Evolutionary conservation across 2,888 invertebrate species (phyloP), one percentile per base, ranked within the genome.

Genomic region (Cerceris ruficornis): DNA sequence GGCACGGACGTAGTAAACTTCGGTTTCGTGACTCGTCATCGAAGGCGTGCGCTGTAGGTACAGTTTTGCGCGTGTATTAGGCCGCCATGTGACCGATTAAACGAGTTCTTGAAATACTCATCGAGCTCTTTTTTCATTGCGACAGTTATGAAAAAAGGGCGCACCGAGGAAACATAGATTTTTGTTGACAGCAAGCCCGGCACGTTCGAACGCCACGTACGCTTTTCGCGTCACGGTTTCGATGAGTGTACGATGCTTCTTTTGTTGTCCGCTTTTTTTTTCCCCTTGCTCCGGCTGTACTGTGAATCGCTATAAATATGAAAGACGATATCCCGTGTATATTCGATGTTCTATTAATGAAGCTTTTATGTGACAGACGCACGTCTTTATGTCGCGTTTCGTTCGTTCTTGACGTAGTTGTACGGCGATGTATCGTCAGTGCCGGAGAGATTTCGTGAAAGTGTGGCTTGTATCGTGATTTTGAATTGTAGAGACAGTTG

Each of bases 11-110:
- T 49, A 54, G 69, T 59, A 67, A 81, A 69, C 55, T 64, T 54
- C 9, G 41, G 15, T 59, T 59, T 60, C n/a, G 58, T 43, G 41
- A 28, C 65, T 68, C 57, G 14, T 80, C 43, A 11, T 77, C 52
- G 43, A 65, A 81, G 64, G 67, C 67, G 72, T 77, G 72, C 69
- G 64, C 61, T 62, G 7, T 68, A 42, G 17, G 42, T 15, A 50
- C 15, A 52, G 69, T 81, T 81, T 69, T 60, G n/a, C 43, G 54
- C 64, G 65, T 61, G 57, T 15, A 72, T 28, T 55, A 57, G 42
- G 54, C 61, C 73, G 60, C 70, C 75, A 73, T 78, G 75, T 73
- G 78, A 81, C 75, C 50, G 14, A 62, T n/a, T 15, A 43, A 43
- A 67, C 2, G 42, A 52, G 14, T 13, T 60, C 7, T 49, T 6